Percentiles rank a stretch among this genome's conserved stretches.
These are phyloP conservation scores for Diarsia dahlii DNA, from an alignment of 2,888 invertebrate genomes.

Conservation along the genomic window DNA sequence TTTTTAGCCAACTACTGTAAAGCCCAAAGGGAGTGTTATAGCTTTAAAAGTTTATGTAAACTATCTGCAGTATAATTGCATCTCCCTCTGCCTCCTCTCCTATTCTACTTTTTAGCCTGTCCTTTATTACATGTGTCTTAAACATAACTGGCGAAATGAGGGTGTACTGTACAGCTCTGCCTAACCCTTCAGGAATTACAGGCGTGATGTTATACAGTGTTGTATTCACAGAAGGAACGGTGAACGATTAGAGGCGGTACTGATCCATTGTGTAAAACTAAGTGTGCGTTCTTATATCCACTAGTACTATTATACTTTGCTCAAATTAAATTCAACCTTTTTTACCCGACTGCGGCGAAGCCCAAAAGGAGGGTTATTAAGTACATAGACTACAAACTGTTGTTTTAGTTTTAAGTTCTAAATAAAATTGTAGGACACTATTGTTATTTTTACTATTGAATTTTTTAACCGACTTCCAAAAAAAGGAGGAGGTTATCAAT, in stretches of 20 bases:
- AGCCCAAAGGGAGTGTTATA: background rate
- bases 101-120: too few species aligned
- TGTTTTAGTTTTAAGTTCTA: slow-evolving; percentile 58
- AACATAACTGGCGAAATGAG: too few species aligned
- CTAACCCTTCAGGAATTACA: too few species aligned
- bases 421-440: slow-evolving; percentile 24
- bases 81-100: background rate
- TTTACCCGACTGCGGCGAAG: too few species aligned
- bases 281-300: background rate
- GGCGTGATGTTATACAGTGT: too few species aligned
- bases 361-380: too few species aligned
- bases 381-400: slow-evolving; percentile 59
- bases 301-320: slow-evolving; percentile 30
- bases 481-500: too few species aligned
- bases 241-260: background rate
- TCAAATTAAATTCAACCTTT: slow-evolving; percentile 48
- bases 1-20: background rate
- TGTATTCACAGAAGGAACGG: background rate
- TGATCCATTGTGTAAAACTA: background rate
- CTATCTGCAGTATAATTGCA: background rate
- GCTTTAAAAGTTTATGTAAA: background rate
- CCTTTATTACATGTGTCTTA: too few species aligned
- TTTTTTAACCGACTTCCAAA: too few species aligned
- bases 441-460: slow-evolving; percentile 22
- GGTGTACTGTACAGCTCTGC: too few species aligned